These are phyloP conservation scores for Mirounga angustirostris DNA, from an alignment of 2,113 vertebrate genomes.

Conservation along the genomic window DNA sequence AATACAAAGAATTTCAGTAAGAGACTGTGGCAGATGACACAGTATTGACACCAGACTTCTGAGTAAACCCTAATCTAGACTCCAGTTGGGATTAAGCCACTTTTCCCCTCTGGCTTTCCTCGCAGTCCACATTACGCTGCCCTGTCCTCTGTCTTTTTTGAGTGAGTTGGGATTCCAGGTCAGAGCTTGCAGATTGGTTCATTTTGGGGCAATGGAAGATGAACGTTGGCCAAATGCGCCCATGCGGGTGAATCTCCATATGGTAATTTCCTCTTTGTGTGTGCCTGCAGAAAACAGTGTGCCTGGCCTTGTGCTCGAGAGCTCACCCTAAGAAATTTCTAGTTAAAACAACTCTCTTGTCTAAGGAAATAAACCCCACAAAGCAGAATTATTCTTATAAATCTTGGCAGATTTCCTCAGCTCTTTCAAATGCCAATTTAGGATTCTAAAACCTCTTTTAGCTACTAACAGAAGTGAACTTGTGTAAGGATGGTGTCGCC, in stretches of 20 bases:
- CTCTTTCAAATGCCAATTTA: not conserved
- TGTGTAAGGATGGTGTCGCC: not conserved
- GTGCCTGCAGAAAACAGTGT: not conserved
- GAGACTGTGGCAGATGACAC: not conserved
- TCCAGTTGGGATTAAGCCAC: not conserved
- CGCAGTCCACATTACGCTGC: fast-evolving
- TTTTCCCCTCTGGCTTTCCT: not conserved
- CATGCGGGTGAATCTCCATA: fast-evolving
- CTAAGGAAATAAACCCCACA: not conserved
- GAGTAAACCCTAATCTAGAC: not conserved
- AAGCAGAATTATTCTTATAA: not conserved
- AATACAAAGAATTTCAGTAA: not conserved
- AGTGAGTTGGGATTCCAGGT: not conserved
- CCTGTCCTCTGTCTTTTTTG: not conserved
- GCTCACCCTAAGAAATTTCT: not conserved
- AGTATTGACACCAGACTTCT: not conserved
- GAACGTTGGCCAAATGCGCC: not conserved
- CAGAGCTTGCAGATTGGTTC: not conserved
- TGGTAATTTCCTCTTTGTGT: fast-evolving
- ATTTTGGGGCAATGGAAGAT: not conserved
- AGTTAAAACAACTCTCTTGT: not conserved
- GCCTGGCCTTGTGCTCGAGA: not conserved
- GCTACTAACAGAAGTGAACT: not conserved
- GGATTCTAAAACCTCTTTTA: not conserved
- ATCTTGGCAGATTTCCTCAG: not conserved